Percentiles rank a stretch among this genome's conserved stretches.
phyloP scores from a whole-genome alignment of 2,797 vertebrate species.

The Sebastiscus tertius region DNA sequence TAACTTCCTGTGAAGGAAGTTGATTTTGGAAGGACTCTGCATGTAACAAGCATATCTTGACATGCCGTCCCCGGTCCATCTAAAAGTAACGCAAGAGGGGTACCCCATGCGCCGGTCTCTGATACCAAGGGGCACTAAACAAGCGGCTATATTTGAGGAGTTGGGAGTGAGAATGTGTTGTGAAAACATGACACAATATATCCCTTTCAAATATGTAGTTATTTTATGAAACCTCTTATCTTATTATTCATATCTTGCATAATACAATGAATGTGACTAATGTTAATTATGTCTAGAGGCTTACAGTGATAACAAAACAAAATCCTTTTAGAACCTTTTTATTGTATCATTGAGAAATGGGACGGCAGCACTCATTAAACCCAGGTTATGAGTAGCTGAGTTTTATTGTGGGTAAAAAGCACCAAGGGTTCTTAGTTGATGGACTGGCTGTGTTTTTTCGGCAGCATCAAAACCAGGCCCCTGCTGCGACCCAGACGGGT shows the following conservation, averaged over 20 bases:
- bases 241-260: slow-evolving; percentile 19
- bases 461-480: slow-evolving; percentile 7
- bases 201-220: background rate
- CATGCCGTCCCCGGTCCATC: too few relatives aligned
- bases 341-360: background rate
- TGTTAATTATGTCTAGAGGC: slow-evolving; percentile 14
- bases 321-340: slow-evolving; percentile 3
- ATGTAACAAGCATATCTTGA: too few relatives aligned
- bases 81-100: too few relatives aligned
- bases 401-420: background rate
- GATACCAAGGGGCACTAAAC: too few relatives aligned
- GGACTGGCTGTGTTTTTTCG: background rate
- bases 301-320: background rate
- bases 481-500: slow-evolving; percentile 11
- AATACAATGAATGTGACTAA: slow-evolving; percentile 21
- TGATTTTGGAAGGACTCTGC: too few relatives aligned
- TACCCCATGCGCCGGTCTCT: too few relatives aligned
- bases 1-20: too few relatives aligned
- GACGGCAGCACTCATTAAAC: background rate
- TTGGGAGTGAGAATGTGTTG: background rate
- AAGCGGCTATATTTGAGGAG: accelerated
- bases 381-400: background rate
- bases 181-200: background rate
- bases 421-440: background rate
- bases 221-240: slow-evolving; percentile 12